Conservation (phyloP, 2,113 vertebrate species). For the Onychostruthus taczanowskii region DNA sequence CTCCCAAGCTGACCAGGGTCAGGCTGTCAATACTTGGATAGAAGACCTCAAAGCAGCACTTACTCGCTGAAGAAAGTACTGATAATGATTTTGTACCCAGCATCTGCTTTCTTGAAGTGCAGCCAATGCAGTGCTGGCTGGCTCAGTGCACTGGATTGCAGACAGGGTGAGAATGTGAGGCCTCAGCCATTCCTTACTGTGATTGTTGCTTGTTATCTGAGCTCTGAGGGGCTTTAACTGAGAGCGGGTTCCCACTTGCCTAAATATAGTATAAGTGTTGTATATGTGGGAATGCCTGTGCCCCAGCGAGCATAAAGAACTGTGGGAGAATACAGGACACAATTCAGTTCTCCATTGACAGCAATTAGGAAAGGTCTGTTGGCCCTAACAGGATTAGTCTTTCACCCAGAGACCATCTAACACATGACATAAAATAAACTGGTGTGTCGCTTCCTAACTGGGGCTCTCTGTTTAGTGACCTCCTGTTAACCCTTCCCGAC, state of each 20-base stretch:
- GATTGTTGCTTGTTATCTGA: background rate
- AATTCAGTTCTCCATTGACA: background rate
- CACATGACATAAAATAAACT: background rate
- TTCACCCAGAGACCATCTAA: background rate
- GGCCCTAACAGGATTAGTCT: conserved; percentile 6
- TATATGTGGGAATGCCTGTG: background rate
- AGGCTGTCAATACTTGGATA: conserved; percentile 48
- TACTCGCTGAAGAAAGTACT: conserved; percentile 31
- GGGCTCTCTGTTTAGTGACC: background rate
- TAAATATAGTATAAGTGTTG: background rate
- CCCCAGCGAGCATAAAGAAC: background rate
- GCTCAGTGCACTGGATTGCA: background rate
- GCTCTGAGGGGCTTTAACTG: background rate
- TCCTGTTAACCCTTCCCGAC: background rate
- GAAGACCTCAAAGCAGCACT: conserved; percentile 50
- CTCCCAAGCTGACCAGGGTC: conserved; percentile 51
- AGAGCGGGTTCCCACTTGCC: background rate
- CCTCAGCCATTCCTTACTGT: background rate
- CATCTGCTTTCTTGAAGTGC: background rate
- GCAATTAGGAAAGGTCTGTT: conserved; percentile 22
- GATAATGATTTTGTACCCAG: background rate
- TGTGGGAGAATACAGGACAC: background rate
- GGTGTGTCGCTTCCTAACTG: background rate
- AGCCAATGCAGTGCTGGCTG: background rate
- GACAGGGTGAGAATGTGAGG: background rate